Base-by-base conservation (phyloP, 2,113 vertebrate species). In the Speoplatyrhinus poulsoni region DNA sequence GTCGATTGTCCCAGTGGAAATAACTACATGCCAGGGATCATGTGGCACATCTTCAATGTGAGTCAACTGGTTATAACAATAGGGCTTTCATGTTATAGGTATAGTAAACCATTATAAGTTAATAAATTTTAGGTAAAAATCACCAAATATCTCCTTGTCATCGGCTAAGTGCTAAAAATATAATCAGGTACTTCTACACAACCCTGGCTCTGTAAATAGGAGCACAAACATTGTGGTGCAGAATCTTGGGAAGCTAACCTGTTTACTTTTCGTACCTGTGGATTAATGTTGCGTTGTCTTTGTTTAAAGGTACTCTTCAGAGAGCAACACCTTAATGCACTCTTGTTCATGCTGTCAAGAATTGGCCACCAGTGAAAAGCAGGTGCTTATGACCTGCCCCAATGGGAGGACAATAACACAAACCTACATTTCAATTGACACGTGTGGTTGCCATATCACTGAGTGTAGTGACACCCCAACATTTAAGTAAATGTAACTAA, bases 31-130 rank as follows among this genome's bases (percentile, higher is more conserved):
- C 50, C 81, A 85, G 69, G 96, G 97, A 67, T 74, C 72, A 56
- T 99, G 97, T 83, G 90, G 86, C 0, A 80, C 90, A 1, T 90
- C 68, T 36, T 95, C 96, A 63, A 79, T 81, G 97, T 97, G 86
- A 94, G 95, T 64, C 10, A 10, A 49, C 46, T 13, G 12, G 41
- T n/a, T 36, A 16, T 16, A 19, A 50, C 11, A 46, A 11, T 32
- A 9, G 41, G 32, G 53, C 16, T 46, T 7, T 63, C 9, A 32
- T 32, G 1, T 12, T 66, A 16, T 62, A 54, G 26, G 2, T 52
- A 32, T 6, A 9, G 9, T 12, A 53, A 54, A 67, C 65, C 15
- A 17, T 9, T 54, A 1, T 53, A 53, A 1, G 9, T 53, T 53
- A 19, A 19, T 19, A 19, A 1, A 19, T 19, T 19, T 19, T 19